Evolutionary conservation across 1,140 invertebrate species (phyloP).

Genomic region (Anastrepha obliqua): DNA sequence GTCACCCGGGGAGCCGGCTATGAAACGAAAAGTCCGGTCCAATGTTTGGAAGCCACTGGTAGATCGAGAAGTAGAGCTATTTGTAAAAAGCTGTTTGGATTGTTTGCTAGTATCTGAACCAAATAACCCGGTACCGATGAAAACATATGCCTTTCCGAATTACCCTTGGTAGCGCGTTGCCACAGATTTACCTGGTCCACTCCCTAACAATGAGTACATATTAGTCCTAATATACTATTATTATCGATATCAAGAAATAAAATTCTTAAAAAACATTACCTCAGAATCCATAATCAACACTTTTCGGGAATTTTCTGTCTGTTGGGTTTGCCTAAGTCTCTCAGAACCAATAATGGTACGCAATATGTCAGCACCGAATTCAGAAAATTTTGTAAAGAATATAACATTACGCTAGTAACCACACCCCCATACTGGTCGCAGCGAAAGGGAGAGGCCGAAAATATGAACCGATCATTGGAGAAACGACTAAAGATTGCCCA

Average conservation of each 20-base stretch:
- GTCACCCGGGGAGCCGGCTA: too few species aligned
- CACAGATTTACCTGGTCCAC: constrained; percentile 66
- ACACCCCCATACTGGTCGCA: constrained; percentile 44
- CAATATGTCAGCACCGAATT: constrained; percentile 52
- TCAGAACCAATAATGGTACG: constrained; percentile 56
- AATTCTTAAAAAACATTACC: constrained; percentile 33
- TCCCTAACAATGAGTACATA: constrained; percentile 64
- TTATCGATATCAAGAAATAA: constrained; percentile 61
- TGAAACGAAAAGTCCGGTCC: too few species aligned
- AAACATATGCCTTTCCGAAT: too few species aligned
- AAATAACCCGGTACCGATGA: too few species aligned
- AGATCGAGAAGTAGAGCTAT: too few species aligned
- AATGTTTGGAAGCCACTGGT: too few species aligned
- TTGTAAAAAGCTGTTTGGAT: too few species aligned
- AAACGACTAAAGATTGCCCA: constrained; percentile 55
- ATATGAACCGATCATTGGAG: constrained; percentile 26
- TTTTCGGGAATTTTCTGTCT: constrained; percentile 57
- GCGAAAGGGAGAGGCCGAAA: constrained; percentile 52
- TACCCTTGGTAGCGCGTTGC: constrained; percentile 66
- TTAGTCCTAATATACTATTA: constrained; percentile 63
- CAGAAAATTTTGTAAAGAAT: background rate
- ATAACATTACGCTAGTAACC: constrained; percentile 52
- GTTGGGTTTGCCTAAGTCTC: constrained; percentile 55
- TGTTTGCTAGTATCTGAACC: too few species aligned
- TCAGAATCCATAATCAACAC: constrained; percentile 18